These are phyloP conservation scores for Hedychridium roseum DNA, from an alignment of 2,888 invertebrate genomes.

Conservation along the genomic window DNA sequence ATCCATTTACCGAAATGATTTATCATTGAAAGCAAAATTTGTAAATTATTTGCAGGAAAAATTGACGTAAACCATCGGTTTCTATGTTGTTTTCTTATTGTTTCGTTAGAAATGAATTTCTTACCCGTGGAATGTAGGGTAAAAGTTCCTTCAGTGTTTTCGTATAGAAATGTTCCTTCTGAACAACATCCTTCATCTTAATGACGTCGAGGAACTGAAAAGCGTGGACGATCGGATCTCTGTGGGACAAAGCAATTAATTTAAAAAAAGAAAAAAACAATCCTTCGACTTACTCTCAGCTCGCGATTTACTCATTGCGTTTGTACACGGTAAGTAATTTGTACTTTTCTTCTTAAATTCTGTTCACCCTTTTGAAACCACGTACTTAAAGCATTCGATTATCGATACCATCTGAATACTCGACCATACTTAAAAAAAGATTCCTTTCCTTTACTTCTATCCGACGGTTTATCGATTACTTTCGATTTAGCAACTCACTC, in stretches of 20 bases:
- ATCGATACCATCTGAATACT: too few species aligned
- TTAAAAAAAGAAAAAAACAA: neutral
- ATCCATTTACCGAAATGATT: constrained; percentile 7
- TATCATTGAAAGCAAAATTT: neutral
- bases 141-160: constrained; percentile 86
- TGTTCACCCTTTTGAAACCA: too few species aligned
- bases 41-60: neutral
- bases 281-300: too few species aligned
- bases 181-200: constrained; percentile 88
- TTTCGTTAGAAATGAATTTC: neutral
- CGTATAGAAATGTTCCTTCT: constrained; percentile 90
- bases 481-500: neutral
- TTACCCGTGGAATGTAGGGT: constrained; percentile 84
- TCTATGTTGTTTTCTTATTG: neutral
- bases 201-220: constrained; percentile 93
- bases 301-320: too few species aligned
- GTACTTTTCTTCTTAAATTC: too few species aligned
- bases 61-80: neutral
- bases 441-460: too few species aligned
- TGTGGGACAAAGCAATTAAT: constrained; percentile 58
- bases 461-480: neutral
- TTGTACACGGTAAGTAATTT: too few species aligned
- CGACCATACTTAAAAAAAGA: too few species aligned
- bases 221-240: constrained; percentile 90
- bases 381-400: too few species aligned